A percentile compares a stretch with the other conserved stretches of the same genome.
phyloP scores from a whole-genome alignment of 2,797 vertebrate genomes.

The Artibeus lituratus region DNA sequence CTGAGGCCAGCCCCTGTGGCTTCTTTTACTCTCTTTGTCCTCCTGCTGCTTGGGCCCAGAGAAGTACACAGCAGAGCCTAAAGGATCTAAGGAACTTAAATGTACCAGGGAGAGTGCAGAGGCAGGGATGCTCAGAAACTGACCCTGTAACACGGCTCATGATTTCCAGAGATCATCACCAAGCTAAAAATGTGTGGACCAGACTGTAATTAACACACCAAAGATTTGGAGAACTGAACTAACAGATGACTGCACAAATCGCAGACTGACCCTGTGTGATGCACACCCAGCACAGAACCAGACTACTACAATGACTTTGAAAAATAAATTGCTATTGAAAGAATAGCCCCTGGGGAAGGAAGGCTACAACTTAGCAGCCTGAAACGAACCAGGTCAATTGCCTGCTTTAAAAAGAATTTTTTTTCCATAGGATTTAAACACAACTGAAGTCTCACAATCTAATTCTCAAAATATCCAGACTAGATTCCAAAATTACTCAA shows the following conservation, averaged over 20 bases:
- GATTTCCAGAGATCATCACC: not conserved
- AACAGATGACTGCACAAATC: not conserved
- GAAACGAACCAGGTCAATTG: not conserved
- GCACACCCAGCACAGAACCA: not conserved
- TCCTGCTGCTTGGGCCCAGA: not conserved
- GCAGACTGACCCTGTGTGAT: not conserved
- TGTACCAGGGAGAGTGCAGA: not conserved
- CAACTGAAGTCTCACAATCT: not conserved
- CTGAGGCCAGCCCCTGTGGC: not conserved
- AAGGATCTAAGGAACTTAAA: not conserved
- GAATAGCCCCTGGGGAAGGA: not conserved
- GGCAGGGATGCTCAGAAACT: not conserved
- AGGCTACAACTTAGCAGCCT: not conserved
- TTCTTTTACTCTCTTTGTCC: not conserved
- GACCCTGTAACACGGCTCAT: not conserved
- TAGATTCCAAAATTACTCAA: constrained; percentile 43
- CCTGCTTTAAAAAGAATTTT: not conserved
- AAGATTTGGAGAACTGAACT: not conserved
- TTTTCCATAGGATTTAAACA: not conserved
- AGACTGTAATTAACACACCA: not conserved
- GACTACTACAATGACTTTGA: not conserved
- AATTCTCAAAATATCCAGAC: constrained; percentile 16
- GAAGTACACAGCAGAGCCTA: not conserved
- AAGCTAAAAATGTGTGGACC: not conserved
- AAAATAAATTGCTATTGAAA: not conserved